phyloP scores from a whole-genome alignment of 2,797 vertebrate species.

The Schizothorax lantsangensis region DNA sequence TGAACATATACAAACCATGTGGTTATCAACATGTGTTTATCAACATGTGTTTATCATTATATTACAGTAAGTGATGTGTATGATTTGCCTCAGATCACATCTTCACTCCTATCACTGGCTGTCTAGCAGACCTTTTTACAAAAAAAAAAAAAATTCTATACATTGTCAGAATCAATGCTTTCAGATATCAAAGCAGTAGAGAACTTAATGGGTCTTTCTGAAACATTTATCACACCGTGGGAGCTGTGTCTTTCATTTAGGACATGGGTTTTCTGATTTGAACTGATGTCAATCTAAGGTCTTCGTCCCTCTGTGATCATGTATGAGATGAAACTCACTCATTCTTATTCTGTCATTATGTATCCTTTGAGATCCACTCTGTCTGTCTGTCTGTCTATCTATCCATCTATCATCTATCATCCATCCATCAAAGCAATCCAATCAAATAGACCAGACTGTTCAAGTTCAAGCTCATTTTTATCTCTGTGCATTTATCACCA shows the following conservation, averaged over 20 bases:
- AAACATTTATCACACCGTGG: not conserved
- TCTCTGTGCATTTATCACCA: not conserved
- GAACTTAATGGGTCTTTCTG: not conserved
- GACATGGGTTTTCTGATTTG: not conserved
- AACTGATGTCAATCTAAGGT: not conserved
- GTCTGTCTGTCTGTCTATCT: not conserved
- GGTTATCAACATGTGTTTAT: not conserved
- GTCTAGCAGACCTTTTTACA: not conserved
- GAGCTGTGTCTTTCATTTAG: not conserved
- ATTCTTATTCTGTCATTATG: not conserved
- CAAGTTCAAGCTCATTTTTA: not conserved
- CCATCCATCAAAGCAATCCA: not conserved
- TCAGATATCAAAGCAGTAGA: not conserved
- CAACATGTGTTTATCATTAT: not conserved
- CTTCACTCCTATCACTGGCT: not conserved
- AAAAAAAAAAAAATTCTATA: not conserved
- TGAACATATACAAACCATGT: slow-evolving; percentile 2
- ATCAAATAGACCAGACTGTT: not conserved
- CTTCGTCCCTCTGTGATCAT: not conserved
- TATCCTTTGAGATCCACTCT: not conserved
- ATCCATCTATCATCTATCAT: not conserved
- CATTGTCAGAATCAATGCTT: not conserved
- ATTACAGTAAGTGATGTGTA: not conserved
- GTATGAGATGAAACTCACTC: not conserved
- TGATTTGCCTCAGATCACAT: not conserved